Base-by-base conservation (phyloP, 2,888 invertebrate species). In the Caprella mutica region DNA sequence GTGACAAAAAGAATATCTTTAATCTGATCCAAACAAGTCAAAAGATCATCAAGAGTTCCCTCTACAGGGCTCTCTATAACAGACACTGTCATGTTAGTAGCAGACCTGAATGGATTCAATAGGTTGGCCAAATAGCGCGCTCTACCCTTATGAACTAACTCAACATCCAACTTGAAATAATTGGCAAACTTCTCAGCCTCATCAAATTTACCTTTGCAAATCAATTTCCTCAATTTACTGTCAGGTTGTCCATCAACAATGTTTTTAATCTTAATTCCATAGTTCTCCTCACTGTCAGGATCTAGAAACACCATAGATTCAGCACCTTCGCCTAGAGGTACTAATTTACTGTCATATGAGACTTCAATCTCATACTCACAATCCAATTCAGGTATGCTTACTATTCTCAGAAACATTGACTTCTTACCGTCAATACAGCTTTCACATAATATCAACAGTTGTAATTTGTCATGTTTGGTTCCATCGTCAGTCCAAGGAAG, bases 201-300 rank as follows among this genome's bases (percentile, higher is more conserved):
- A 8, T 43, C 43, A 19, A 58, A 60, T 40, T 58, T 60, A 21
- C 29, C 52, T 27, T 56, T 60, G 30, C 43, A 53, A 38, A 63
- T 44, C 9, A 63, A 44, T 43, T 63, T 63, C 24, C 52, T 51
- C 30, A 63, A 46, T 23, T 59, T 63, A 12, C 57, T 51, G 33
- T 63, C 63, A 26, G 63, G 63, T 4, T 60, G 26, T 21, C 63
- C 63, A 55, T 63, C 63, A 12, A 63, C 59, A 43, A 63, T 55
- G 30, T 55, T 58, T 50, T 63, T 63, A 19, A 63, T 27, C 39
- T 63, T 63, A 23, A 63, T 39, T 27, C 43, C 40, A 1, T 17
- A 24, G 27, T 23, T 40, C 24, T 35, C 8, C 9, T 23, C 30
- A 12, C 9, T 5, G 24, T 63, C 63, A 9, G 63, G 63, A 38